These are phyloP conservation scores for Barnardius zonarius DNA, from an alignment of 2,113 vertebrate genomes.

Conservation along the genomic window DNA sequence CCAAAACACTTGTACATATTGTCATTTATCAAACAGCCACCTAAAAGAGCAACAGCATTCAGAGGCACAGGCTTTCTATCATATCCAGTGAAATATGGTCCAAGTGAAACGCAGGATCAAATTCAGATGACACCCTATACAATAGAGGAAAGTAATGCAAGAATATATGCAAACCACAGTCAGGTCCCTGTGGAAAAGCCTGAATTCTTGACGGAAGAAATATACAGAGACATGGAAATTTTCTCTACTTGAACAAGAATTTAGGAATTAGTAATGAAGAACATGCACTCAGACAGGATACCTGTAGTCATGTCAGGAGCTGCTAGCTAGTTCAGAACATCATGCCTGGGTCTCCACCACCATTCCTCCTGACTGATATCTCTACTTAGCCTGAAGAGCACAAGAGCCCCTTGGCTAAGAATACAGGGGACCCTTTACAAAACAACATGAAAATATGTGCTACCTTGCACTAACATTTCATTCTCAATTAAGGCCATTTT, in stretches of 20 bases:
- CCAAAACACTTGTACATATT: not conserved
- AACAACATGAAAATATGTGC: not conserved
- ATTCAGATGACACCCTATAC: not conserved
- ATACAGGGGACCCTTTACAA: not conserved
- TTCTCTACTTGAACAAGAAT: not conserved
- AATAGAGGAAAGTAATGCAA: not conserved
- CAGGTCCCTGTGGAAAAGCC: not conserved
- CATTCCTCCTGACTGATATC: not conserved
- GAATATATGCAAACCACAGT: not conserved
- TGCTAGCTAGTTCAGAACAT: not conserved
- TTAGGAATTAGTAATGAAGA: not conserved
- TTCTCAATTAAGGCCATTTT: not conserved
- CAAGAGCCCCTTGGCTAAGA: not conserved
- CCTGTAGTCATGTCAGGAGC: not conserved
- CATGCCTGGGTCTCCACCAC: not conserved
- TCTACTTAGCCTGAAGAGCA: not conserved
- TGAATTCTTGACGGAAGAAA: not conserved
- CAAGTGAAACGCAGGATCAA: not conserved
- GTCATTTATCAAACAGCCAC: constrained; percentile 36
- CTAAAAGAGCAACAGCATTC: not conserved
- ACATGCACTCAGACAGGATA: not conserved
- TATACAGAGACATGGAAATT: not conserved
- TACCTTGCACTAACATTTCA: fast-evolving
- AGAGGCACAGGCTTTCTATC: not conserved
- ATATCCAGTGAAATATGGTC: not conserved